A percentile compares a stretch with the other conserved stretches of the same genome.
Evolutionary conservation across 2,113 vertebrate species (phyloP).

Genomic region (Dolichotis patagonum): DNA sequence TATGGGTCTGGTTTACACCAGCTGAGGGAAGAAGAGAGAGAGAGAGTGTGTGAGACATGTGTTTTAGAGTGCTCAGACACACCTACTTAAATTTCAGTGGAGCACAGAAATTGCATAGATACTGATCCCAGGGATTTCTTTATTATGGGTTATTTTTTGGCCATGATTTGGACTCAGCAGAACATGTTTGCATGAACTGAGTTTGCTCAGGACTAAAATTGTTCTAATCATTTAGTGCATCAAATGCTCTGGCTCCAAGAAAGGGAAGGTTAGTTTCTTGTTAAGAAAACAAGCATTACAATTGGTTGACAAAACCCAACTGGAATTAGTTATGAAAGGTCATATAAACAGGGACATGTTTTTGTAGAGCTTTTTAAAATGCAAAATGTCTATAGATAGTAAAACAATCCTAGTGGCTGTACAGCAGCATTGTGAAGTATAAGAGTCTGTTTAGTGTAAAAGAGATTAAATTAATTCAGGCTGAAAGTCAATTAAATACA

Average conservation of each 20-base stretch:
- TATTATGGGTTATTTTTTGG: not conserved
- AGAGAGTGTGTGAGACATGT: no score
- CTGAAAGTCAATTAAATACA: conserved; percentile 51
- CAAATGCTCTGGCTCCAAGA: conserved; percentile 51
- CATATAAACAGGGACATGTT: conserved; percentile 64
- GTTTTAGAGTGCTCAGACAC: not conserved
- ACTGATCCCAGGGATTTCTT: not conserved
- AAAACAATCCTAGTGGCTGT: conserved; percentile 4
- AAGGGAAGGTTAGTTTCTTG: conserved; percentile 51
- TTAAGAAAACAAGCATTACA: conserved; percentile 62
- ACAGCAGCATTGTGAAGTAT: not conserved
- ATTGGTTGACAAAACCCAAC: conserved; percentile 61
- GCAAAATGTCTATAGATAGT: conserved; percentile 59
- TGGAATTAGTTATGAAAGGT: conserved; percentile 67
- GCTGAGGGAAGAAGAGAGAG: not conserved
- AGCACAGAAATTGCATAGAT: not conserved
- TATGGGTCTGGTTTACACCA: not conserved
- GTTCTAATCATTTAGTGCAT: conserved; percentile 11
- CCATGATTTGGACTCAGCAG: not conserved
- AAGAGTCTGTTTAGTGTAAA: conserved; percentile 51
- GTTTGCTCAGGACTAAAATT: conserved; percentile 12
- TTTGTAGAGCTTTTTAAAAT: not conserved
- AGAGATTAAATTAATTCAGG: conserved; percentile 58
- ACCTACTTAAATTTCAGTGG: not conserved
- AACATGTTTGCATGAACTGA: not conserved